Conservation (phyloP, 2,888 invertebrate genomes). For the Microctonus hyperodae region DNA sequence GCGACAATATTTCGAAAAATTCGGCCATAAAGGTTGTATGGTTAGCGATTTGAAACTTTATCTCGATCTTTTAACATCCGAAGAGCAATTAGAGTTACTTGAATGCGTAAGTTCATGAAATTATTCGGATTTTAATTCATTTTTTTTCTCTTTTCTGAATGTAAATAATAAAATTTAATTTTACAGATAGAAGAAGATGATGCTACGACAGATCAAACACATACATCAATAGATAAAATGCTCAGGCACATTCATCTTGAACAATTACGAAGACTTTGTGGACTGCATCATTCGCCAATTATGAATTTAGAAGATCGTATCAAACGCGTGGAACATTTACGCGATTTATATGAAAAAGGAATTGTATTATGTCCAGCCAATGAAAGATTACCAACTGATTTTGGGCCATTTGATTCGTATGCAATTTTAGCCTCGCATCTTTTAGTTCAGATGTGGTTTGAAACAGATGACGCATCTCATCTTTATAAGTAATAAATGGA, state of each 20-base stretch:
- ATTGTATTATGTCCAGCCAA: constrained; percentile 58
- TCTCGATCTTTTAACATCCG: constrained; percentile 72
- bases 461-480: constrained; percentile 62
- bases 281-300: constrained; percentile 66
- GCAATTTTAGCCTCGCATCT: constrained; percentile 80
- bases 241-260: constrained; percentile 83
- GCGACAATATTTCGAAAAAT: constrained; percentile 79
- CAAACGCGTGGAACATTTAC: constrained; percentile 50
- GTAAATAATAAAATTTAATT: neutral
- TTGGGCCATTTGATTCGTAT: constrained; percentile 81
- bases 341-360: constrained; percentile 55
- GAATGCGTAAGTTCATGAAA: constrained; percentile 47
- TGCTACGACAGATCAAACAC: constrained; percentile 55
- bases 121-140: too few species aligned
- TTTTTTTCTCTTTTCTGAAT: too few species aligned
- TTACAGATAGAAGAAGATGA: constrained; percentile 55
- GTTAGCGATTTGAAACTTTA: constrained; percentile 84
- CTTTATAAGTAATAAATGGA: constrained; percentile 54
- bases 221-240: constrained; percentile 71
- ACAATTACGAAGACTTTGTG: constrained; percentile 77
- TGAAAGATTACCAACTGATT: constrained; percentile 73
- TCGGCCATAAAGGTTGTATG: constrained; percentile 88
- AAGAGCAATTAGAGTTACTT: constrained; percentile 68
- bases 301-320: constrained; percentile 49
- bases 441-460: constrained; percentile 67